Base-by-base conservation (phyloP, 1,140 invertebrate genomes). In the Meloidogyne exigua region DNA sequence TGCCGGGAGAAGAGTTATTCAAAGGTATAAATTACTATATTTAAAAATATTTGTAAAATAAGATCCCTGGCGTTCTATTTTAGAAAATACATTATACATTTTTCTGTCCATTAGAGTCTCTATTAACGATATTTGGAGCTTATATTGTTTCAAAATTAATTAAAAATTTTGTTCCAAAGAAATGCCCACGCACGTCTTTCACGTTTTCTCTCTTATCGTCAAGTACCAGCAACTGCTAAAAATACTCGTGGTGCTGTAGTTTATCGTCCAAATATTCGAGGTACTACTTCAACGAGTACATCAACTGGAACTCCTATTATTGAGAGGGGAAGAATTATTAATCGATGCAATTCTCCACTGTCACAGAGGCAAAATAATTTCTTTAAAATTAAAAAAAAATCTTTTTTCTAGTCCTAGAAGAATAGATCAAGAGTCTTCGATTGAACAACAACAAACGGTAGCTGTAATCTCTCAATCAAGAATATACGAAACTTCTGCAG, bases 201-300 rank as follows among this genome's bases (percentile, higher is more conserved):
- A 21, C 74, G 82, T 64, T 83, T 83, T 64, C 82, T 83, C 42
- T 83, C 81, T 23, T 85, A 83, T 65, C 81, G 84, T 23, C 77
- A 77, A 32, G 71, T 65, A 36, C 72, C 72, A 10, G 71, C 49
- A 7, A 18, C 71, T 64, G 21, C 13, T 32, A 49, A 42, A 42
- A 57, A 57, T 25, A 32, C 68, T 64, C 71, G 49, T 57, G 49
- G 49, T 57, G 49, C 49, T 57, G 49, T 57, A 57, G 49, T 57
- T n/a, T 64, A 25, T 44, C 71, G 13, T 32, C 71, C 42, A 23
- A 65, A 36, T 42, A 49, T 11, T 62, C 72, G 42, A 23, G n/a
- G 25, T 62, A 36, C 7, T 23, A n/a, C 9, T 36, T 21, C 13
- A 39, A 36, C 7, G 10, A 64, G 12, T 64, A 72, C 72, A 28